These are phyloP conservation scores for Torymus texanus DNA, from an alignment of 2,888 invertebrate species.

Conservation along the genomic window DNA sequence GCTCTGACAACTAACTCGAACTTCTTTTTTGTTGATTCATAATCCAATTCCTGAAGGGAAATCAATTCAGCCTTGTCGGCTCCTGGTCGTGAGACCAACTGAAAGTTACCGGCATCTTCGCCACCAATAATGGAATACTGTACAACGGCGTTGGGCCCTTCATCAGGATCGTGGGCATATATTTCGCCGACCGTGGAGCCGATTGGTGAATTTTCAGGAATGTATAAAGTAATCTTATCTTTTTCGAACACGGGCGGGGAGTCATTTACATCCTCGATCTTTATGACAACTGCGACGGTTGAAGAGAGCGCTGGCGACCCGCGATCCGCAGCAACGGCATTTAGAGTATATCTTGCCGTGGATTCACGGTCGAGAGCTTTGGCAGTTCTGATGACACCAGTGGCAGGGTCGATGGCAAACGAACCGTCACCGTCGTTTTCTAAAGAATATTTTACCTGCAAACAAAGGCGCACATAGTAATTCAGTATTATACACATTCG, in stretches of 20 bases:
- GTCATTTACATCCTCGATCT: conserved; percentile 92
- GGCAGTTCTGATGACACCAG: conserved; percentile 93
- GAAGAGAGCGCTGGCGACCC: conserved; percentile 88
- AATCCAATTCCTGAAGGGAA: conserved; percentile 94
- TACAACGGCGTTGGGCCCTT: conserved; percentile 92
- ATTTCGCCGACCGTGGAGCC: conserved; percentile 95
- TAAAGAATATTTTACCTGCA: conserved; percentile 81
- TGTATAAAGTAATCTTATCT: conserved; percentile 90
- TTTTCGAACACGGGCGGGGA: conserved; percentile 93
- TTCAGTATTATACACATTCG: no score
- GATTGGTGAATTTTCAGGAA: conserved; percentile 96
- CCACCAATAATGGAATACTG: conserved; percentile 97
- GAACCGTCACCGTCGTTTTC: conserved; percentile 90
- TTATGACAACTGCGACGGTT: conserved; percentile 83
- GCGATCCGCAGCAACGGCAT: conserved; percentile 92
- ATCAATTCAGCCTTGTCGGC: conserved; percentile 91
- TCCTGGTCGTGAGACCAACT: conserved; percentile 87
- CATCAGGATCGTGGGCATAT: conserved; percentile 93
- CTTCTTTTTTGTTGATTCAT: conserved; percentile 93
- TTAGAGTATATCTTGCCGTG: conserved; percentile 88
- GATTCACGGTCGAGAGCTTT: conserved; percentile 94
- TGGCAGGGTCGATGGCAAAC: conserved; percentile 93
- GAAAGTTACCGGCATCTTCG: conserved; percentile 91
- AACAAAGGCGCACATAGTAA: not conserved
- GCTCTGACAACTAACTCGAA: conserved; percentile 93